phyloP scores from a whole-genome alignment of 2,888 invertebrate species.

The Mesochorus sp. region DNA sequence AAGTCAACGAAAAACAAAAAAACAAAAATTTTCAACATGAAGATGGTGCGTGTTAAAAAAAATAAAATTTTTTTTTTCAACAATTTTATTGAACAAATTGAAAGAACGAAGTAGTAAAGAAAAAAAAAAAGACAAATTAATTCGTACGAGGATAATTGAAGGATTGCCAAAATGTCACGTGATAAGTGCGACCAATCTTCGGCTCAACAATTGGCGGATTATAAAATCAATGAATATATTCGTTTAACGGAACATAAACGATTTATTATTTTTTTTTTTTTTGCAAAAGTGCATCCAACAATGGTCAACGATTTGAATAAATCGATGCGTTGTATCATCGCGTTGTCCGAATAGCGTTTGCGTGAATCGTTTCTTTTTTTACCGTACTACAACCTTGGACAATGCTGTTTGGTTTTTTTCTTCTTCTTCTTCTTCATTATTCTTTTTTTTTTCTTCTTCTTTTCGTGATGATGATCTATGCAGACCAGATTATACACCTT shows the following conservation, averaged over 20 bases:
- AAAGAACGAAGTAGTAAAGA: not conserved
- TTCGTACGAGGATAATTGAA: too few species aligned
- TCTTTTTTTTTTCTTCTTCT: not conserved
- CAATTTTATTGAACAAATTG: not conserved
- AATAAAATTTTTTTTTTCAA: constrained; percentile 9
- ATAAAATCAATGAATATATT: too few species aligned
- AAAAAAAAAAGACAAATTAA: not conserved
- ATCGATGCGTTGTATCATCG: too few species aligned
- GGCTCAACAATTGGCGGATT: too few species aligned
- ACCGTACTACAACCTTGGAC: not conserved
- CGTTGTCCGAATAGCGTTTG: too few species aligned
- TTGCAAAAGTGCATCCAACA: too few species aligned
- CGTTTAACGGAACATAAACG: too few species aligned
- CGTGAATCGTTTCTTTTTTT: not conserved
- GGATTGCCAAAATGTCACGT: too few species aligned
- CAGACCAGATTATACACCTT: constrained; percentile 23
- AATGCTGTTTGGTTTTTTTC: not conserved
- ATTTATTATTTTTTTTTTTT: too few species aligned
- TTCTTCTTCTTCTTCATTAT: not conserved
- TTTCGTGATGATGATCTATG: constrained; percentile 33
- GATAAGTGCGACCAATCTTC: too few species aligned
- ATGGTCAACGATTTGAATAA: too few species aligned
- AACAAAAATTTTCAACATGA: constrained; percentile 60
- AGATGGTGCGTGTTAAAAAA: constrained; percentile 63
- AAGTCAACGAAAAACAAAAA: constrained; percentile 37